Evolutionary conservation across 2,797 vertebrate genomes (phyloP), one percentile per base, ranked within the genome.

Genomic region (Ctenochaetus hawaiiensis): DNA sequence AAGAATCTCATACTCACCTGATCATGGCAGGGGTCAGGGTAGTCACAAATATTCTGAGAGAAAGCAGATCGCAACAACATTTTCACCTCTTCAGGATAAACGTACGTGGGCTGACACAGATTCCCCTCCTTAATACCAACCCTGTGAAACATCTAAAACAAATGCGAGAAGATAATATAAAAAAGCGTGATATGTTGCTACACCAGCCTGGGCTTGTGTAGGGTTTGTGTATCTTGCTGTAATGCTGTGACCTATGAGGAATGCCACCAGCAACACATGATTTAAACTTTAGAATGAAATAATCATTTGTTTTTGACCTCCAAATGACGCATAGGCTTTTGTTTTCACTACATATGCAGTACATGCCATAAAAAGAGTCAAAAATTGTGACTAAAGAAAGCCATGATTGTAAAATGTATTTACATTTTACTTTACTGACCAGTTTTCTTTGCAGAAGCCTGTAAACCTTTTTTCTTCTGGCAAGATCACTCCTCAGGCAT

Each of bases 21-120:
- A n/a, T 75, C 39, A n/a, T 95, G 93, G 58, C 62, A 66, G 17
- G 95, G 95, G 73, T 96, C 82, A 0, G 86, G 81, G 71, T 94
- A 93, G 76, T 93, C 81, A 56, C 94, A 81, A 65, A 95, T 22
- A 14, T 87, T 76, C 10, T 82, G 7, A 5, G 94, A 89, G 74
- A 95, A 96, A 5, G 86, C 90, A 6, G 85, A 62, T 2, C 93
- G 94, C 0, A 95, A 56, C 84, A 95, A 53, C 82, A 79, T 70
- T 60, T 95, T 96, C 59, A 95, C 79, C 65, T 93, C 89, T 2
- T 67, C 26, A 0, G 95, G 94, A 74, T 93, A 95, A 51, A 95
- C 79, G 6, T 94, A 96, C 0, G 94, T 95, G 63, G 93, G 93
- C 22, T 34, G 78, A 34, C 18, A 5, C 7, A 2, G 39, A 18